Evolutionary conservation across 2,113 vertebrate species (phyloP).

Genomic region (Sphaerodactylus townsendi): DNA sequence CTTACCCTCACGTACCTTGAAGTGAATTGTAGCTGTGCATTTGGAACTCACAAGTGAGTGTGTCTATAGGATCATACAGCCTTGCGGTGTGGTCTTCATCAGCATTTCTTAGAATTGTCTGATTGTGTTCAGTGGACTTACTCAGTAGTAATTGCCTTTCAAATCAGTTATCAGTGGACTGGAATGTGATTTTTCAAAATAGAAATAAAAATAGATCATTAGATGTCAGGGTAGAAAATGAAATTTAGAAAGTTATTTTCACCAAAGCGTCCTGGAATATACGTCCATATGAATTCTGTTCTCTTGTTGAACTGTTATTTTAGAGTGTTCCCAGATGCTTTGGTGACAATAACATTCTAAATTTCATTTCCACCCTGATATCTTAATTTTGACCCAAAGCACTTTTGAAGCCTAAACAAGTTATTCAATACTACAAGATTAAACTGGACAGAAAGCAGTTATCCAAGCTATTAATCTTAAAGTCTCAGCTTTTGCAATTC

Average conservation of each 20-base stretch:
- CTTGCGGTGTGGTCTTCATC: neutral
- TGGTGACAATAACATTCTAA: conserved; percentile 23
- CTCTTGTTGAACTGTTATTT: too few relatives aligned
- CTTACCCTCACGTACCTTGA: neutral
- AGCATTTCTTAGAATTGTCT: neutral
- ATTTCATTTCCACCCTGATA: neutral
- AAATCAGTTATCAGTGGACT: neutral
- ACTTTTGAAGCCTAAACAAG: neutral
- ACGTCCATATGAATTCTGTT: too few relatives aligned
- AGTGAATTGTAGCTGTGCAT: neutral
- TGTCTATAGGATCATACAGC: too few relatives aligned
- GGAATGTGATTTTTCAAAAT: neutral
- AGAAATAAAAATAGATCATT: neutral
- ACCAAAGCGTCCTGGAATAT: too few relatives aligned
- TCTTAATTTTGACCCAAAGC: neutral
- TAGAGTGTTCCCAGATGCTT: neutral
- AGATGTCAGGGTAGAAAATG: too few relatives aligned
- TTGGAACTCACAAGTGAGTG: neutral
- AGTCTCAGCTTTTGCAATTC: neutral
- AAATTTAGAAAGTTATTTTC: too few relatives aligned
- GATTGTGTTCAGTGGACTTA: neutral
- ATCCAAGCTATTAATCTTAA: neutral
- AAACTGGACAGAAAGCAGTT: neutral
- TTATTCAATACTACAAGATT: neutral
- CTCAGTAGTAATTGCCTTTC: neutral